A percentile compares a stretch with the other conserved stretches of the same genome.
Evolutionary conservation across 2,113 vertebrate genomes (phyloP).

Genomic region (Anthoscopus minutus): DNA sequence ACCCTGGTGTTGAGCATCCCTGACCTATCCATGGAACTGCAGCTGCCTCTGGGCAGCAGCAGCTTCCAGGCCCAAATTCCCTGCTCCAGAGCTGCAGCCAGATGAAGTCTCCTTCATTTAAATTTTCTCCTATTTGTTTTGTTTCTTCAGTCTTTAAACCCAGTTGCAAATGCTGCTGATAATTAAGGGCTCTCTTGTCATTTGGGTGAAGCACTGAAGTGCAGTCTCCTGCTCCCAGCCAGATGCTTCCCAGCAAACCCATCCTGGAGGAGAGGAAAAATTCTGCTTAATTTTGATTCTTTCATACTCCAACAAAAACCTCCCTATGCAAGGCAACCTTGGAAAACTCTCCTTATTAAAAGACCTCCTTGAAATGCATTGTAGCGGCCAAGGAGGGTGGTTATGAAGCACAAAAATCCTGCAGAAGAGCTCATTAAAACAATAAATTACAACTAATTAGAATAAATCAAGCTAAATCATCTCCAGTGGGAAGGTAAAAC

Average conservation of each 20-base stretch:
- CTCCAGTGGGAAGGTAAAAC: conserved; percentile 39
- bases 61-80: background rate
- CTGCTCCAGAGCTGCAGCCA: background rate
- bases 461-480: conserved; percentile 57
- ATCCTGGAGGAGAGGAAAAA: background rate
- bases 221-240: background rate
- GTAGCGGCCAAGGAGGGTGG: background rate
- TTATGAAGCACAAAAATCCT: conserved; percentile 42
- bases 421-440: conserved; percentile 63
- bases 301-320: background rate
- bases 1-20: background rate
- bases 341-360: background rate
- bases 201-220: background rate
- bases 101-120: background rate
- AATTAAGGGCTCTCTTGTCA: background rate
- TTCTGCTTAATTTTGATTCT: background rate
- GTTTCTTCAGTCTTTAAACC: background rate
- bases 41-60: background rate
- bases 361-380: background rate
- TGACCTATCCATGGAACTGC: background rate
- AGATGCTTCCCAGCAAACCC: background rate
- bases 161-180: background rate
- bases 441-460: conserved; percentile 63
- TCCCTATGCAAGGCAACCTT: background rate
- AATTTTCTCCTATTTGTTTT: background rate